These are phyloP conservation scores for Schizotus pectinicornis DNA, from an alignment of 2,888 invertebrate species.

Conservation along the genomic window DNA sequence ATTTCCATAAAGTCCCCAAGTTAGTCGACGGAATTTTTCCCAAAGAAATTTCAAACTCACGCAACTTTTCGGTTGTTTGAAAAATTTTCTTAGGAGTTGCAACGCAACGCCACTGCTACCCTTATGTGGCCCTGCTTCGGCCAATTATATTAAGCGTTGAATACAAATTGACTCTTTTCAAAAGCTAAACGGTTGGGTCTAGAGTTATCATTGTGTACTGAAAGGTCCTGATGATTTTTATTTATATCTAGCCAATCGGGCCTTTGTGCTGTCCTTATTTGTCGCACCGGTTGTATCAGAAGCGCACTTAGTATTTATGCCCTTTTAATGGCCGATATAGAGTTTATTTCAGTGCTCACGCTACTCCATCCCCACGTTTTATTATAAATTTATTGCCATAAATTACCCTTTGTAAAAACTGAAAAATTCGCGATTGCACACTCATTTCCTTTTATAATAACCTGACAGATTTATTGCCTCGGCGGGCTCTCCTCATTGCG, in stretches of 20 bases:
- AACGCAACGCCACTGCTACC: conserved; percentile 24
- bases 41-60: not conserved
- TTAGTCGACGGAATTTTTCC: no score
- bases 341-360: conserved; percentile 21
- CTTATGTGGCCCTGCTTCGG: conserved; percentile 33
- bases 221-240: conserved; percentile 40
- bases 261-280: conserved; percentile 34
- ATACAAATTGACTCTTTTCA: conserved; percentile 57
- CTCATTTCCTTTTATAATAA: not conserved
- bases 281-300: conserved; percentile 24
- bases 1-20: no score
- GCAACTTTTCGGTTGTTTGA: not conserved
- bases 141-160: conserved; percentile 47
- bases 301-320: conserved; percentile 36
- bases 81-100: not conserved
- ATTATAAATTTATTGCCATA: conserved; percentile 26
- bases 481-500: no score
- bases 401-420: conserved; percentile 12
- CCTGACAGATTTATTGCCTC: no score
- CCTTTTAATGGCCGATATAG: conserved; percentile 32
- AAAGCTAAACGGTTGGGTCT: conserved; percentile 57
- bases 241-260: conserved; percentile 39
- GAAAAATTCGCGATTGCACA: not conserved
- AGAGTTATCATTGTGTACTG: conserved; percentile 41
- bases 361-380: conserved; percentile 22